A percentile compares a stretch with the other conserved stretches of the same genome.
Conservation (phyloP, 2,113 vertebrate species). For the Pygoscelis antarcticus region DNA sequence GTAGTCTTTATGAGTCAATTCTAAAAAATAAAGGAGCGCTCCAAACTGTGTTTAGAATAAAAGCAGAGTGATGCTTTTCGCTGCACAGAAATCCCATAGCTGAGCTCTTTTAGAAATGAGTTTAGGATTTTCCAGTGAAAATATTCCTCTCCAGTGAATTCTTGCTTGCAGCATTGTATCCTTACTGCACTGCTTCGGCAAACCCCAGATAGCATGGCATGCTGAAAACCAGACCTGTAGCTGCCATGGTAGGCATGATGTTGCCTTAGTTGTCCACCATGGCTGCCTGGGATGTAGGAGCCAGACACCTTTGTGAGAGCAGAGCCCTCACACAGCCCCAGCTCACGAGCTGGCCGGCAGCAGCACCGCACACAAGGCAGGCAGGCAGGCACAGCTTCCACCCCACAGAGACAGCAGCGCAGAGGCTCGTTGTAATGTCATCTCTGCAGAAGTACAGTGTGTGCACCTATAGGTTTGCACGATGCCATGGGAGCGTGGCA, state of each 20-base stretch:
- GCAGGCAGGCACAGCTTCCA: background rate
- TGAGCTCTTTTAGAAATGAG: background rate
- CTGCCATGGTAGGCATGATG: background rate
- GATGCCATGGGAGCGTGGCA: accelerated
- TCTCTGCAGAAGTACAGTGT: background rate
- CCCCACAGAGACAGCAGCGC: background rate
- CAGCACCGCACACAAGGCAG: background rate
- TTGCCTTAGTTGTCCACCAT: background rate
- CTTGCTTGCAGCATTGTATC: background rate
- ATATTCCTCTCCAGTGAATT: background rate
- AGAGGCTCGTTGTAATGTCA: background rate
- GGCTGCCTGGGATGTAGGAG: background rate
- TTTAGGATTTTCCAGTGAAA: background rate
- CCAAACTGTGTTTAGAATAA: slow-evolving; percentile 32
- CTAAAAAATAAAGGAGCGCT: slow-evolving; percentile 9
- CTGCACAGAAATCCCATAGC: background rate
- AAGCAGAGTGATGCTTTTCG: background rate
- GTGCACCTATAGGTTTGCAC: background rate
- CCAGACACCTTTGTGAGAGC: background rate
- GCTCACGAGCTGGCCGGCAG: background rate
- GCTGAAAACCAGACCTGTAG: background rate
- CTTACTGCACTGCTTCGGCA: background rate
- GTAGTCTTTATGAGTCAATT: slow-evolving; percentile 53
- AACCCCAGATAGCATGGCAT: background rate
- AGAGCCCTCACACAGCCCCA: accelerated